Percentiles rank a stretch among this genome's conserved stretches.
Conservation (phyloP, 2,888 invertebrate species). For the Sarcophaga variegata region DNA sequence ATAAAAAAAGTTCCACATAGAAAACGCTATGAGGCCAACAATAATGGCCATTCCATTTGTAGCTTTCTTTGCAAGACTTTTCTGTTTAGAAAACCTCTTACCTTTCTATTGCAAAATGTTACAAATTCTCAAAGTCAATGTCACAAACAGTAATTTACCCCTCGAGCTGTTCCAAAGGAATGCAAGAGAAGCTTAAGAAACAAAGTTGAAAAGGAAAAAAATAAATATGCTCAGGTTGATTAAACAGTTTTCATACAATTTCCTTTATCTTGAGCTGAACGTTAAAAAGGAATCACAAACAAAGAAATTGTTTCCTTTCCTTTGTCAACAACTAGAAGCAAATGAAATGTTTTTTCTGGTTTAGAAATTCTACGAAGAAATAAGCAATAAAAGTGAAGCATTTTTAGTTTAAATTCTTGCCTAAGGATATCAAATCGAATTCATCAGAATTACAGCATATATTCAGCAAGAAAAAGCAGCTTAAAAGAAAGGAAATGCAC, state of each 20-base stretch:
- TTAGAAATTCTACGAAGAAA: too few species aligned
- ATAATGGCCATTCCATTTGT: background rate
- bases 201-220: background rate
- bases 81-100: background rate
- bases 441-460: too few species aligned
- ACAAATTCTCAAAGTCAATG: background rate
- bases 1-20: background rate
- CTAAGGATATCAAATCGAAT: too few species aligned
- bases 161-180: background rate
- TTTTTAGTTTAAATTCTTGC: too few species aligned
- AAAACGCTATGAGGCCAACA: background rate
- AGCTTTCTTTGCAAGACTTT: background rate
- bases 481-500: too few species aligned
- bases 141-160: constrained; percentile 1
- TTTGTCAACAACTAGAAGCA: too few species aligned
- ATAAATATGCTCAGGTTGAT: background rate
- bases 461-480: too few species aligned
- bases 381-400: too few species aligned
- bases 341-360: too few species aligned
- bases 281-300: too few species aligned
- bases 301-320: too few species aligned
- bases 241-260: background rate
- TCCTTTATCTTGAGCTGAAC: too few species aligned
- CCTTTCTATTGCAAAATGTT: background rate
- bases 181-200: background rate